Conservation (phyloP, 2,797 vertebrate genomes). For the Staurois parvus region DNA sequence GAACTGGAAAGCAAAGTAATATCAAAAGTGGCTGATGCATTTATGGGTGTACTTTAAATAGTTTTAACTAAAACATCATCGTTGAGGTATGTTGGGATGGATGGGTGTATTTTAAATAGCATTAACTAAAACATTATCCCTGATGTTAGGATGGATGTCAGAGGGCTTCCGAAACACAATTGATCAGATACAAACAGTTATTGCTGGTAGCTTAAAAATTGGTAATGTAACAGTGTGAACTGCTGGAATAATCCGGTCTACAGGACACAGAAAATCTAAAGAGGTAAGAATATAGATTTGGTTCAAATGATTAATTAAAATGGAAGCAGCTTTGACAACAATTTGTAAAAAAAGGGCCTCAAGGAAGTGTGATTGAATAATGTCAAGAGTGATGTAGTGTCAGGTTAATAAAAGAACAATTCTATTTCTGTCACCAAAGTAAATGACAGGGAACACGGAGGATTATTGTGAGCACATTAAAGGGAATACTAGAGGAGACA, state of each 20-base stretch:
- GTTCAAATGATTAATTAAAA: not conserved
- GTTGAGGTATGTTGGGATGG: not conserved
- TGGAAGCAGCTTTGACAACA: not conserved
- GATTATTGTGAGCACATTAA: not conserved
- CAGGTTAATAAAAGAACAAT: conserved; percentile 2
- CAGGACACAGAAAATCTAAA: not conserved
- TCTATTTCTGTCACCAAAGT: not conserved
- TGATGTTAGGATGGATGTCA: not conserved
- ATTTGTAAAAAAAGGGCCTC: not conserved
- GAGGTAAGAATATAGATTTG: not conserved
- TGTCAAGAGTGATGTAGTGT: conserved; percentile 1
- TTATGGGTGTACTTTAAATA: not conserved
- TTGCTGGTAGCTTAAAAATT: not conserved
- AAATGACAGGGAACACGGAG: not conserved
- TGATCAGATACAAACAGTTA: not conserved
- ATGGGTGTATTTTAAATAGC: not conserved
- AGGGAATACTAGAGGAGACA: not conserved
- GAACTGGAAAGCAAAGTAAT: not conserved
- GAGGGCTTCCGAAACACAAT: not conserved
- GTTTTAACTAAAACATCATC: not conserved
- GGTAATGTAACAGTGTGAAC: not conserved
- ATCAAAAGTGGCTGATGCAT: not conserved
- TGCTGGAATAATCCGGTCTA: not conserved
- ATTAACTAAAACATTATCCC: not conserved
- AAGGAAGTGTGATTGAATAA: conserved; percentile 6